These are phyloP conservation scores for Trachymyrmex cornetzi DNA, from an alignment of 1,140 invertebrate genomes.

Conservation along the genomic window DNA sequence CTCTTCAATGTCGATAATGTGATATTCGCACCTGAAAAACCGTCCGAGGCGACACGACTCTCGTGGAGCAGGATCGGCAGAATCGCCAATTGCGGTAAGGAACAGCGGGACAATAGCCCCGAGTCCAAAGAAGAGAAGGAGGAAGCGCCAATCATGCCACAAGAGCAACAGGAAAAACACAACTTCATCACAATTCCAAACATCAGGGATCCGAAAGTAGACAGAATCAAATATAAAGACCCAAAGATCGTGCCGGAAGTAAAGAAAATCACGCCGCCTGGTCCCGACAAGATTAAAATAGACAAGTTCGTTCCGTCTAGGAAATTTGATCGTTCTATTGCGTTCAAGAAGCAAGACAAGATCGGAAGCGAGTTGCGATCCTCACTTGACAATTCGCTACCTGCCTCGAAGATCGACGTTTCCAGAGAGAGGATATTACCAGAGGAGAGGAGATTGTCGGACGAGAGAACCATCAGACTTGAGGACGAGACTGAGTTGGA, in stretches of 20 bases:
- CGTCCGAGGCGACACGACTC: slow-evolving; percentile 69
- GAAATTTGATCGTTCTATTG: background rate
- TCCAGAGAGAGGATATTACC: slow-evolving; percentile 33
- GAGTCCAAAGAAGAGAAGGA: slow-evolving; percentile 53
- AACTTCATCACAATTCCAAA: slow-evolving; percentile 85
- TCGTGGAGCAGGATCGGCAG: slow-evolving; percentile 76
- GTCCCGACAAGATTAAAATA: slow-evolving; percentile 78
- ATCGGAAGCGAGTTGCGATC: background rate
- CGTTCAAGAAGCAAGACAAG: slow-evolving; percentile 29
- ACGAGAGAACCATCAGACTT: slow-evolving; percentile 55
- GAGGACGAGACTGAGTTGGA: slow-evolving; percentile 68
- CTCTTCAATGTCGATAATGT: slow-evolving; percentile 85
- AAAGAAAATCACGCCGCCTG: slow-evolving; percentile 28
- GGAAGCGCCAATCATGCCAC: slow-evolving; percentile 68
- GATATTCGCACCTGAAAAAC: slow-evolving; percentile 85
- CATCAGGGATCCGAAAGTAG: slow-evolving; percentile 82
- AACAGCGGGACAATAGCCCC: slow-evolving; percentile 36
- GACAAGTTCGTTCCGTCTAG: slow-evolving; percentile 76
- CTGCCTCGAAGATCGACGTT: slow-evolving; percentile 28
- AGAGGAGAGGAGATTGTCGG: background rate
- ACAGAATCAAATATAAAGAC: slow-evolving; percentile 68
- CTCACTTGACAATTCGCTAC: slow-evolving; percentile 12
- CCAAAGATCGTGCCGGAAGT: slow-evolving; percentile 73
- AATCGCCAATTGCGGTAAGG: slow-evolving; percentile 71
- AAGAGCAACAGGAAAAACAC: slow-evolving; percentile 67